phyloP scores from a whole-genome alignment of 2,113 vertebrate species.

The Dipodomys spectabilis region DNA sequence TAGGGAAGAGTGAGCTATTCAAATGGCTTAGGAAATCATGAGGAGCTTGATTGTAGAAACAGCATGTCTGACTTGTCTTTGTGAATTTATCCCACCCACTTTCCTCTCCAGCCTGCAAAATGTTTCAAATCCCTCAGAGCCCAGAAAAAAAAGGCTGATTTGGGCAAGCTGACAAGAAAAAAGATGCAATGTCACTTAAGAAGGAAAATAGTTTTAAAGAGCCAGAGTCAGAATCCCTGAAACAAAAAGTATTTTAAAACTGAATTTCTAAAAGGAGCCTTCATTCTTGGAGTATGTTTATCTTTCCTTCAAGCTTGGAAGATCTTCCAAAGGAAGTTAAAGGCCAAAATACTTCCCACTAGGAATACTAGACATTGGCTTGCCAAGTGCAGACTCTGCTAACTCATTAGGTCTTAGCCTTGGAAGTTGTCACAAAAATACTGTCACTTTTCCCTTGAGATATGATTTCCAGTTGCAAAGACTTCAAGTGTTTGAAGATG shows the following conservation, averaged over 20 bases:
- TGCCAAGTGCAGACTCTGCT: slow-evolving; percentile 69
- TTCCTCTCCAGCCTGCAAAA: slow-evolving; percentile 70
- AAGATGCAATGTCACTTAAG: slow-evolving; percentile 57
- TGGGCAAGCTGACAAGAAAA: slow-evolving; percentile 76
- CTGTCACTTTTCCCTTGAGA: slow-evolving; percentile 16
- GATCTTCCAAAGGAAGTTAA: slow-evolving; percentile 83
- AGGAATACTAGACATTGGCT: slow-evolving; percentile 52
- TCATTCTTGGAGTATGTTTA: slow-evolving; percentile 80
- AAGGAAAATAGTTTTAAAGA: background rate
- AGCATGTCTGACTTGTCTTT: slow-evolving; percentile 79
- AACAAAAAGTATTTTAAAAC: slow-evolving; percentile 78
- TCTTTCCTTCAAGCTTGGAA: slow-evolving; percentile 78
- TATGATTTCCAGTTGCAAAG: slow-evolving; percentile 58
- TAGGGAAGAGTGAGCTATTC: no score
- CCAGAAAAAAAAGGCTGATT: slow-evolving; percentile 74
- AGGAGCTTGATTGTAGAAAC: slow-evolving; percentile 59
- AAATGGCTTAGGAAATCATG: no score
- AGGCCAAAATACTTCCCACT: slow-evolving; percentile 77
- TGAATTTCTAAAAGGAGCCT: slow-evolving; percentile 80
- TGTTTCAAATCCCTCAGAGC: slow-evolving; percentile 56
- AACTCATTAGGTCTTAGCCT: slow-evolving; percentile 53
- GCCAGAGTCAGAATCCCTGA: slow-evolving; percentile 66
- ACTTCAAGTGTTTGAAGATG: slow-evolving; percentile 51
- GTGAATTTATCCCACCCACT: slow-evolving; percentile 68
- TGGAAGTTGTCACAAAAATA: slow-evolving; percentile 54